Percentiles rank a stretch among this genome's conserved stretches.
Evolutionary conservation across 1,140 invertebrate genomes (phyloP).

Genomic region (Lepeophtheirus salmonis): DNA sequence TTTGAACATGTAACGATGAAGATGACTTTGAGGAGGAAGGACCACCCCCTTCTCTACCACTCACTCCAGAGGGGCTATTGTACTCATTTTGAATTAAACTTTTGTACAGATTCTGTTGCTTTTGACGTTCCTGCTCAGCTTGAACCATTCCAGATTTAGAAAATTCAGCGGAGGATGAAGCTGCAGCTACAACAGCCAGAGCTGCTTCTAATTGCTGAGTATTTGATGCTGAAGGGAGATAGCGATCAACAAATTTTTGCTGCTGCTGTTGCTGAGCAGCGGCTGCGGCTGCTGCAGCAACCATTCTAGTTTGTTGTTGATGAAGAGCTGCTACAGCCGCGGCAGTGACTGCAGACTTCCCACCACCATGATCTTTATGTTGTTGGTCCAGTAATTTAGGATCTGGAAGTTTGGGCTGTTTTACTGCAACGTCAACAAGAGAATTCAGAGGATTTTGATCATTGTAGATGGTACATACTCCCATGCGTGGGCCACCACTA

Average conservation of each 20-base stretch:
- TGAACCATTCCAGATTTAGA: neutral
- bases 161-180: neutral
- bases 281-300: neutral
- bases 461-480: neutral
- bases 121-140: neutral
- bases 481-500: neutral
- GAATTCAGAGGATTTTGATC: constrained; percentile 1
- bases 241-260: neutral
- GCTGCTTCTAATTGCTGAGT: neutral
- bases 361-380: neutral
- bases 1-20: no score
- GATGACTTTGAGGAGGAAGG: no score
- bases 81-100: neutral
- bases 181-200: neutral
- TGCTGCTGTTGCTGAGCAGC: no score
- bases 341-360: neutral
- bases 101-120: neutral
- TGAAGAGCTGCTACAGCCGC: neutral
- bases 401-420: constrained; percentile 12
- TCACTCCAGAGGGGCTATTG: no score
- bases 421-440: constrained; percentile 12
- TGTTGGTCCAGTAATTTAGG: neutral
- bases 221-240: neutral
- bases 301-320: neutral
- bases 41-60: no score